Evolutionary conservation across 30 jellyfish, hydroid and myxozoan species (phyloP).

Genomic region (Hydractinia echinata): DNA sequence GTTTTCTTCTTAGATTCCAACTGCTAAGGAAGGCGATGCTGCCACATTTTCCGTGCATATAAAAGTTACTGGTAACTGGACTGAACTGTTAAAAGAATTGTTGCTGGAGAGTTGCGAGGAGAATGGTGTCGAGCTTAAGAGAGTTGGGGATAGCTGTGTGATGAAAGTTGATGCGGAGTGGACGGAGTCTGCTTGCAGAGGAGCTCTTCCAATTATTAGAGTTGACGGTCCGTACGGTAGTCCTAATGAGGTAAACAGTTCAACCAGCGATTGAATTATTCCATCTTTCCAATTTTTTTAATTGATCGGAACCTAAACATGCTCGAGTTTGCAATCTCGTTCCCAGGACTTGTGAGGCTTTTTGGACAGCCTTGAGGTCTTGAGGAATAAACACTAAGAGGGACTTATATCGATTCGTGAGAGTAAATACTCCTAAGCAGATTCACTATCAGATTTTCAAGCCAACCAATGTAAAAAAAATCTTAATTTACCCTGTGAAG

Average conservation of each 20-base stretch:
- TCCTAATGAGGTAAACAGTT: slow-evolving; percentile 58
- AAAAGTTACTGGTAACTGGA: slow-evolving; percentile 86
- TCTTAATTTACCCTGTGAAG: too few species aligned
- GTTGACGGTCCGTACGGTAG: slow-evolving; percentile 91
- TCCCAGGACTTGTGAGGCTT: too few species aligned
- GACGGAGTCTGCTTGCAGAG: background rate
- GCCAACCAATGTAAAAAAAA: too few species aligned
- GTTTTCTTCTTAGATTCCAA: slow-evolving; percentile 54
- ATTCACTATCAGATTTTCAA: too few species aligned
- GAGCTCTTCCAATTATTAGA: slow-evolving; percentile 25
- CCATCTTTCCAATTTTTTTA: too few species aligned
- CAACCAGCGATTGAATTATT: background rate
- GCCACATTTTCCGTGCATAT: slow-evolving; percentile 62
- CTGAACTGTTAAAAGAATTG: slow-evolving; percentile 38
- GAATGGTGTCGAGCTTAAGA: slow-evolving; percentile 3
- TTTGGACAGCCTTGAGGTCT: too few species aligned
- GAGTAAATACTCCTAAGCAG: too few species aligned
- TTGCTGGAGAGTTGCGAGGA: background rate
- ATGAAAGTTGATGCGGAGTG: slow-evolving; percentile 30
- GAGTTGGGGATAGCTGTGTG: slow-evolving; percentile 59
- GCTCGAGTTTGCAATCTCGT: too few species aligned
- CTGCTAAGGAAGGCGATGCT: slow-evolving; percentile 34
- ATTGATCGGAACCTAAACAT: too few species aligned
- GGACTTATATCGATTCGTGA: too few species aligned
- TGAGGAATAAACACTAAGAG: too few species aligned